Evolutionary conservation across 1,140 invertebrate genomes (phyloP).

Genomic region (Papilio aristodemus): DNA sequence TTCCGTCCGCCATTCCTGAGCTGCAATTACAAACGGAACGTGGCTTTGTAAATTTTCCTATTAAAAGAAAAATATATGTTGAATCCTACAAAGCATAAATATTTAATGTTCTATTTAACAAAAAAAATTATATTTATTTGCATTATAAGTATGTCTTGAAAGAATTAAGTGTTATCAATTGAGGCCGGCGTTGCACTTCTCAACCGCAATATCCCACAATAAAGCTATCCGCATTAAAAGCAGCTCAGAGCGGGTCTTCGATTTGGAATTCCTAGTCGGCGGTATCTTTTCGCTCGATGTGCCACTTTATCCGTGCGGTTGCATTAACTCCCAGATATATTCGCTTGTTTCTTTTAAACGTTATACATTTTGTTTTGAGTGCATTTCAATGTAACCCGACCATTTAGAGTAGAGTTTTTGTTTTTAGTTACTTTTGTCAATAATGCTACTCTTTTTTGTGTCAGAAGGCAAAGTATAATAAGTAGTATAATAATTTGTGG

Average conservation of each 20-base stretch:
- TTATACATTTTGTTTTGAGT: constrained; percentile 27
- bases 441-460: neutral
- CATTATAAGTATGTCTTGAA: neutral
- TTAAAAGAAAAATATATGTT: constrained; percentile 8
- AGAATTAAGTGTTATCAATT: neutral
- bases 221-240: constrained; percentile 25
- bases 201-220: constrained; percentile 8
- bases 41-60: constrained; percentile 24
- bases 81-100: neutral
- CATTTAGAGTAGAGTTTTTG: neutral
- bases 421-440: neutral
- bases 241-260: constrained; percentile 24
- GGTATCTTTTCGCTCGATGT: constrained; percentile 22
- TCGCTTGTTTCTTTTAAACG: constrained; percentile 25
- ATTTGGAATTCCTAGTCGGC: neutral
- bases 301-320: constrained; percentile 28
- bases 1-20: constrained; percentile 32
- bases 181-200: neutral
- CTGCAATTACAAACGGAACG: constrained; percentile 31
- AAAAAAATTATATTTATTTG: neutral
- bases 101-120: no score
- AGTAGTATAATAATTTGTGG: no score
- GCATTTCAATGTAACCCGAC: constrained; percentile 22
- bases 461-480: neutral
- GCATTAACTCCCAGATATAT: constrained; percentile 25